A percentile compares a stretch with the other conserved stretches of the same genome.
Conservation (phyloP, 2,797 vertebrate genomes). For the Rhinichthys osculus region DNA sequence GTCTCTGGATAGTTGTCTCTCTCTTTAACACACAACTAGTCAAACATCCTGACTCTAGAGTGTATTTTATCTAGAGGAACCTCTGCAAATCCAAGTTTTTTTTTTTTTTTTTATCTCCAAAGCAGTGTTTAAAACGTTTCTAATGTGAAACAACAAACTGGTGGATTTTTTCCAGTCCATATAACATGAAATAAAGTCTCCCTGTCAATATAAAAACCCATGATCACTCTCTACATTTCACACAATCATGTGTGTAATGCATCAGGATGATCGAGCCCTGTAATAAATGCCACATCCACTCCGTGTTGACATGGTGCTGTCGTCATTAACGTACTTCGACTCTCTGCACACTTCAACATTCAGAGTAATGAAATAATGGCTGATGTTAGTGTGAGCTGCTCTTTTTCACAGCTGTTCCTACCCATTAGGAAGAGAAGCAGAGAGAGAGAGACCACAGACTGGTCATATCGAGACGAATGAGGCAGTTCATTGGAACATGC, state of each 20-base stretch:
- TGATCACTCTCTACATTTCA: conserved; percentile 6
- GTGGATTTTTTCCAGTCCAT: not conserved
- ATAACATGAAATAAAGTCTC: conserved; percentile 1
- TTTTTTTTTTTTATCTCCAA: not conserved
- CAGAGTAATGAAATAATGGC: conserved; percentile 54
- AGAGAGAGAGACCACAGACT: conserved; percentile 44
- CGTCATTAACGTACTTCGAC: conserved; percentile 48
- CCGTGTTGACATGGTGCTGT: conserved; percentile 42
- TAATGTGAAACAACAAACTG: conserved; percentile 30
- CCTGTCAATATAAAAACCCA: not conserved
- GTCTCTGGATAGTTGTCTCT: not conserved
- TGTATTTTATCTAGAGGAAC: not conserved
- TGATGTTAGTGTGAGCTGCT: conserved; percentile 44
- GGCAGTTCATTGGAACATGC: conserved; percentile 56
- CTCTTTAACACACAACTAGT: not conserved
- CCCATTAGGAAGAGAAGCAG: conserved; percentile 49
- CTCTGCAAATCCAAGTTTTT: not conserved
- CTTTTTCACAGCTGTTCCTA: conserved; percentile 58
- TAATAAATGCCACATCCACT: conserved; percentile 44
- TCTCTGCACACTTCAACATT: conserved; percentile 28
- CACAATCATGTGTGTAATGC: conserved; percentile 4
- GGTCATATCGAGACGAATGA: conserved; percentile 54
- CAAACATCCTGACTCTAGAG: not conserved
- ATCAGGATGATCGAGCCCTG: not conserved
- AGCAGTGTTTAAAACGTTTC: conserved; percentile 20